Percentiles rank a stretch among this genome's conserved stretches.
phyloP scores from a whole-genome alignment of 1,140 invertebrate genomes.

The Caenorhabditis remanei region DNA sequence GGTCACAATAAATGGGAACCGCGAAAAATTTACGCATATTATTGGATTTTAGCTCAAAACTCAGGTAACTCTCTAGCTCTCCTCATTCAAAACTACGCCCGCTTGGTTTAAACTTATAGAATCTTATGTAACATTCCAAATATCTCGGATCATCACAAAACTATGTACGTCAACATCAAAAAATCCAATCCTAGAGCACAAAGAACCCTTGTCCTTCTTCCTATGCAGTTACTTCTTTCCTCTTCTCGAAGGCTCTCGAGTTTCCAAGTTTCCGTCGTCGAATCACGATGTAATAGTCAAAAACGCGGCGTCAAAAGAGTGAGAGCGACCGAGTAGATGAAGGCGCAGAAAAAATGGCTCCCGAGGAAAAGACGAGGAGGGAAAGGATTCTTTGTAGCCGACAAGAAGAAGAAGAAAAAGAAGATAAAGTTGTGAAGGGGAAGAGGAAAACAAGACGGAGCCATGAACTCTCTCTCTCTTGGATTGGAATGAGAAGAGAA shows the following conservation, averaged over 20 bases:
- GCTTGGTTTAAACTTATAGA: not conserved
- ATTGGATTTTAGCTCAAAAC: no score
- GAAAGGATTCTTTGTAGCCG: not conserved
- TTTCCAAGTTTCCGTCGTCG: not conserved
- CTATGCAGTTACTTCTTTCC: not conserved
- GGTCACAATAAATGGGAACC: no score
- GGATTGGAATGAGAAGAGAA: not conserved
- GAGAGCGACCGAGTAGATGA: not conserved
- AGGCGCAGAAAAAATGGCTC: not conserved
- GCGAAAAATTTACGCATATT: no score
- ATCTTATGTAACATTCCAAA: not conserved
- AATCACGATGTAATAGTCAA: slow-evolving; percentile 11
- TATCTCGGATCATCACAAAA: not conserved
- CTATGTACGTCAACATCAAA: not conserved
- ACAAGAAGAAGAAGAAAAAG: no score
- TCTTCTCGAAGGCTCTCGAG: not conserved
- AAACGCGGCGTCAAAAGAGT: not conserved
- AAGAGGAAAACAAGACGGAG: not conserved
- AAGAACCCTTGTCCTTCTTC: not conserved
- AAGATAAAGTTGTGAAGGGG: no score
- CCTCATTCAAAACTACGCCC: not conserved
- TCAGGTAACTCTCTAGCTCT: no score
- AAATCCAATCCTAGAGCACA: not conserved
- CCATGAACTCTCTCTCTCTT: not conserved
- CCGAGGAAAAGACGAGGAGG: not conserved